Percentiles rank a stretch among this genome's conserved stretches.
These are phyloP conservation scores for Heliocidaris erythrogramma DNA, from an alignment of 35 echinoderm and acorn worm species.

Conservation along the genomic window DNA sequence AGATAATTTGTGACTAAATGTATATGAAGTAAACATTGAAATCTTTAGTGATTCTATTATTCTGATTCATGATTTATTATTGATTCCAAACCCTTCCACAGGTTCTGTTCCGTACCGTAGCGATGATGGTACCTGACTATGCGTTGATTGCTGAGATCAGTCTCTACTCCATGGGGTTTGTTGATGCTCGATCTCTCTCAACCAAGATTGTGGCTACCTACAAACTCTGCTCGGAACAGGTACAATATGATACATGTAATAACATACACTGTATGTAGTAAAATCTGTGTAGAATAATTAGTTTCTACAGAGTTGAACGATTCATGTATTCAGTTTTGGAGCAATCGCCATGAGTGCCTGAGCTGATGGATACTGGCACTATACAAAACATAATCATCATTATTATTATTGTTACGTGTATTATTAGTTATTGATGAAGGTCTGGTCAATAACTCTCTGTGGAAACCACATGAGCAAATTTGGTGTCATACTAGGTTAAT, in stretches of 20 bases:
- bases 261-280: no score
- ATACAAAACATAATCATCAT: no score
- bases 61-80: neutral
- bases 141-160: constrained; percentile 98
- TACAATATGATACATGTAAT: neutral
- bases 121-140: constrained; percentile 99
- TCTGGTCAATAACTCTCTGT: no score
- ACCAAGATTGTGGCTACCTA: constrained; percentile 97
- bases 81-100: constrained; percentile 29
- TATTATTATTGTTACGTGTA: no score
- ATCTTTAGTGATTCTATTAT: neutral
- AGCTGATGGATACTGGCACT: no score
- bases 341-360: no score
- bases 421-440: no score
- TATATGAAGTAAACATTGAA: neutral
- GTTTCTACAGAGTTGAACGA: no score
- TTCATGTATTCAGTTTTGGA: no score
- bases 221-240: constrained; percentile 99
- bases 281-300: no score
- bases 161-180: constrained; percentile 99
- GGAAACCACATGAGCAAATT: no score
- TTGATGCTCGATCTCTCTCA: constrained; percentile 83
- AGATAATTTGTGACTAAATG: neutral
- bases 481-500: neutral
- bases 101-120: constrained; percentile 97